Evolutionary conservation across 2,888 invertebrate species (phyloP), one percentile per base, ranked within the genome.

Genomic region (Lepidonotus clava): DNA sequence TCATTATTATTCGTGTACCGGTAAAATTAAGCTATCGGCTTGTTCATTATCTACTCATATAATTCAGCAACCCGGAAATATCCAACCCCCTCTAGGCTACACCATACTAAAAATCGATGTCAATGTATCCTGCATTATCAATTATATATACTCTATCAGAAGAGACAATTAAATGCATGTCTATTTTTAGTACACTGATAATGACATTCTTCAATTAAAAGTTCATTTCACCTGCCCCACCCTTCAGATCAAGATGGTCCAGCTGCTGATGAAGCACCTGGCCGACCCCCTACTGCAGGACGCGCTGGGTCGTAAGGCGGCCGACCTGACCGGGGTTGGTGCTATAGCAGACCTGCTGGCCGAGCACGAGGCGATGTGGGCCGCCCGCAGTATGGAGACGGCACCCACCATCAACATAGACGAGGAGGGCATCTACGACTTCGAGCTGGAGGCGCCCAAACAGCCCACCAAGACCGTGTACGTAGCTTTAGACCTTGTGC

Each of bases 401-500:
- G n/a, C n/a, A 41, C 46, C 56, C n/a, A 36, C 0, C 77, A 46
- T 46, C 46, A 46, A 18, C 46, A 8, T 46, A 46, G 46, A 80
- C n/a, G 88, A 87, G 32, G 87, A 87, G 24, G 89, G 85, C 11
- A 88, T 88, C 71, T 86, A 85, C 18, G 88, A 90, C 53, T 46
- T 87, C 24, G 90, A 90, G 14, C 11, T 85, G 24, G 85, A 85
- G 38, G 32, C 46, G 0, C 38, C 61, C 28, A 85, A 86, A 84
- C 89, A 90, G 18, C 90, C 90, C 84, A 90, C 90, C 76, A 92
- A 91, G 87, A 90, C 89, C 77, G 89, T 92, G 92, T 92, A 90
- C 87, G 91, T 89, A 38, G 32, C 21, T 1, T 11, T 53, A n/a
- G n/a, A n/a, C n/a, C n/a, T n/a, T n/a, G n/a, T n/a, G n/a, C n/a